Base-by-base conservation (phyloP, 2,113 vertebrate genomes). In the Pelobates fuscus region DNA sequence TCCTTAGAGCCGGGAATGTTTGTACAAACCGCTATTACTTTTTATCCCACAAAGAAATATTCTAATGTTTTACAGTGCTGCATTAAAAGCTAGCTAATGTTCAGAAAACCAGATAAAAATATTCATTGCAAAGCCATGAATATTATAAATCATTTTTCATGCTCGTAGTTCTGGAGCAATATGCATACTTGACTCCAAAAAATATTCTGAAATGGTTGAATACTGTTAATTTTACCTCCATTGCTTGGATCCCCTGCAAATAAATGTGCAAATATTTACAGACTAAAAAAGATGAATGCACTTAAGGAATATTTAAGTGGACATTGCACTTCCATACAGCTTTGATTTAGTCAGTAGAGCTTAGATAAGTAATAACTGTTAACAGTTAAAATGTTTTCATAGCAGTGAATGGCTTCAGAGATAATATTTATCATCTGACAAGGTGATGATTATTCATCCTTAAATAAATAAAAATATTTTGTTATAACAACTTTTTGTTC, bases 51-150 rank as follows among this genome's bases (percentile, higher is more conserved):
- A 58, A 72, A 60, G 41, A 60, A 41, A 24, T 4, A 72, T 64
- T 37, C 23, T 27, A 72, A 63, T 63, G 46, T 49, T 29, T 30
- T 25, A 29, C 60, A 14, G 59, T 54, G 59, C 59, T 49, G 70
- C 49, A 52, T 27, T 29, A 63, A 63, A 63, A 58, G 25, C 43
- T 46, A 27, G 55, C 26, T 18, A 59, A 63, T 75, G 72, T 60
- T 67, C 72, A 75, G 30, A 67, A 75, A 75, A 62, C 63, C 63
- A 75, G 52, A 75, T 60, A 75, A 67, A 75, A 75, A 75, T 75
- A 75, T 75, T 67, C 72, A 75, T 63, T 59, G 54, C 72, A 46
- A 59, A 58, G 54, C 55, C 66, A 67, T 75, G 72, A 75, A 67
- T 67, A 75, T 67, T 67, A 75, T 37, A 60, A 60, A 59, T 66